Evolutionary conservation across 2,113 vertebrate genomes (phyloP).

Genomic region (Elanus axillaris): DNA sequence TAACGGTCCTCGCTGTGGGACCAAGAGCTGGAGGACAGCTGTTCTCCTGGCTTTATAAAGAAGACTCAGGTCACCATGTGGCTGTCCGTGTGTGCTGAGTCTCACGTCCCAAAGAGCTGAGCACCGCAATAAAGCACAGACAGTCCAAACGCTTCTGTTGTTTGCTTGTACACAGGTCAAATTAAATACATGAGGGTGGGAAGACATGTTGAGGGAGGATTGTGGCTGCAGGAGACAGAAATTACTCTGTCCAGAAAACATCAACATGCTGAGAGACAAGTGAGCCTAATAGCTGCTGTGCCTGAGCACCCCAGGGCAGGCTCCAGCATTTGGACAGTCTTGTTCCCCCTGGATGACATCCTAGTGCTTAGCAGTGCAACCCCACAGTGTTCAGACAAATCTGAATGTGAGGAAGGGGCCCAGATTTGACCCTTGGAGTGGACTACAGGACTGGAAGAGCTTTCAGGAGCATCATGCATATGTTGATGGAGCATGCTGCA

Average conservation of each 20-base stretch:
- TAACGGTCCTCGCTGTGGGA: not conserved
- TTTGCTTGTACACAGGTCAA: not conserved
- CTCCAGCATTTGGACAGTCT: rapidly evolving
- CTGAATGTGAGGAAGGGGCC: not conserved
- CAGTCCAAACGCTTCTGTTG: not conserved
- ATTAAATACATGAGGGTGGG: not conserved
- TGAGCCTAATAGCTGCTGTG: not conserved
- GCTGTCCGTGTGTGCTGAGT: not conserved
- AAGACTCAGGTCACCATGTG: not conserved
- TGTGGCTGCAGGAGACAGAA: not conserved
- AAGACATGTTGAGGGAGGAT: not conserved
- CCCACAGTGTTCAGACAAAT: not conserved
- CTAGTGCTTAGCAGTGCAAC: not conserved
- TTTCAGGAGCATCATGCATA: not conserved
- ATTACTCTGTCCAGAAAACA: not conserved
- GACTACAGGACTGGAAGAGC: not conserved
- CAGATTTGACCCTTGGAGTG: not conserved
- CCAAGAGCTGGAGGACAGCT: not conserved
- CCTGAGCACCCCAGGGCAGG: not conserved
- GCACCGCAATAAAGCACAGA: not conserved
- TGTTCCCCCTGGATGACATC: not conserved
- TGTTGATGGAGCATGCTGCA: not conserved
- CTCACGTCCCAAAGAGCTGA: not conserved
- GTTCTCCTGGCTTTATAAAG: not conserved
- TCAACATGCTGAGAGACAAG: not conserved